phyloP scores from a whole-genome alignment of 2,888 invertebrate species.

The Callimorpha dominula region DNA sequence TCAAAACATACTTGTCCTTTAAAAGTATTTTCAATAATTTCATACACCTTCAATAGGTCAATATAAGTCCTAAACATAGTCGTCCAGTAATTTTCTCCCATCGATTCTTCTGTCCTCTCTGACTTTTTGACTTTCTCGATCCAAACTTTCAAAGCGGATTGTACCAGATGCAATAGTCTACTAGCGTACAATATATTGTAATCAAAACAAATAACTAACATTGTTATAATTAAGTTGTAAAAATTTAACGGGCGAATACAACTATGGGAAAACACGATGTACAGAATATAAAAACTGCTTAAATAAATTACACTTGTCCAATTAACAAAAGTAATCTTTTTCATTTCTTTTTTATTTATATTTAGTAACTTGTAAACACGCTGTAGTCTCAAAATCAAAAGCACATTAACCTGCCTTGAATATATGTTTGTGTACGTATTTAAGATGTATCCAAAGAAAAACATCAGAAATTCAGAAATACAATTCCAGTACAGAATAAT shows the following conservation, averaged over 20 bases:
- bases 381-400: neutral
- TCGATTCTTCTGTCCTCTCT: neutral
- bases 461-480: neutral
- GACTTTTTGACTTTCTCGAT: neutral
- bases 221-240: neutral
- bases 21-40: neutral
- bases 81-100: neutral
- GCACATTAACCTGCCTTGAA: neutral
- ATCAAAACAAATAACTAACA: neutral
- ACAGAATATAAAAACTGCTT: neutral
- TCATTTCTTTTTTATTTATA: neutral
- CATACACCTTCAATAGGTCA: neutral
- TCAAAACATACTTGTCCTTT: neutral
- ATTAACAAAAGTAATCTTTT: neutral
- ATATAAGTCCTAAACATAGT: neutral
- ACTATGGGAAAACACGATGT: neutral
- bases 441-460: neutral
- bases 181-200: neutral
- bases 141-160: neutral
- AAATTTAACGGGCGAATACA: neutral
- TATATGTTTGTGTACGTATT: neutral
- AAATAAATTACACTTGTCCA: neutral
- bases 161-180: neutral
- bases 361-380: neutral
- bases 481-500: neutral